Conservation (phyloP, 2,113 vertebrate genomes). For the Sorex araneus region DNA sequence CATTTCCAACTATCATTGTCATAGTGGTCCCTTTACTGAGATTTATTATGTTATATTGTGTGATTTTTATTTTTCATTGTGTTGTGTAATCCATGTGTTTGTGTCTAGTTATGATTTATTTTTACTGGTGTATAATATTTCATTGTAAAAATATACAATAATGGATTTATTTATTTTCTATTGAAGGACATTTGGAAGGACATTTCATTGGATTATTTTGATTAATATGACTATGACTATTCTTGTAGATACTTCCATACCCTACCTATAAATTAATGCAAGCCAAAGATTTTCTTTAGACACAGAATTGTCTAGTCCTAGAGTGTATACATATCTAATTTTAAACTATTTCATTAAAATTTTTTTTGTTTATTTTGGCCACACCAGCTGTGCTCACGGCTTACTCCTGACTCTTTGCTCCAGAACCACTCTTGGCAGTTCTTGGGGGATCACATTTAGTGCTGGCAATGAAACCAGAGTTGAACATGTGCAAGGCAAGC, state of each 20-base stretch:
- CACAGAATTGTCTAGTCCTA: neutral
- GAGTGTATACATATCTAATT: neutral
- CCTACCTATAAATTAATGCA: neutral
- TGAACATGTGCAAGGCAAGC: no score
- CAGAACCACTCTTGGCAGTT: no score
- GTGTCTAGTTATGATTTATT: neutral
- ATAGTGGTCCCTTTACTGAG: no score
- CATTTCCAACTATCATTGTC: no score
- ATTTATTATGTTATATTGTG: no score
- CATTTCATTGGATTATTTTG: conserved; percentile 25
- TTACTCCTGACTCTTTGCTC: no score
- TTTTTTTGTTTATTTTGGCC: no score
- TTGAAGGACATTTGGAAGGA: neutral
- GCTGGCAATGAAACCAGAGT: no score
- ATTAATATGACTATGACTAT: neutral
- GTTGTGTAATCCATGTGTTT: neutral
- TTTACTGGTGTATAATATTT: neutral
- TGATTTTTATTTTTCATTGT: neutral
- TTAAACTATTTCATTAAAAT: neutral
- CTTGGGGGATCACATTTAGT: no score
- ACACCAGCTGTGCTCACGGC: no score
- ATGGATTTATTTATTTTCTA: neutral
- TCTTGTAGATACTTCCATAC: neutral
- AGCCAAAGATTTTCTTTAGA: conserved; percentile 47
- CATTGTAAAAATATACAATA: neutral